Conservation (phyloP, 2,113 vertebrate genomes). For the Thomomys bottae region DNA sequence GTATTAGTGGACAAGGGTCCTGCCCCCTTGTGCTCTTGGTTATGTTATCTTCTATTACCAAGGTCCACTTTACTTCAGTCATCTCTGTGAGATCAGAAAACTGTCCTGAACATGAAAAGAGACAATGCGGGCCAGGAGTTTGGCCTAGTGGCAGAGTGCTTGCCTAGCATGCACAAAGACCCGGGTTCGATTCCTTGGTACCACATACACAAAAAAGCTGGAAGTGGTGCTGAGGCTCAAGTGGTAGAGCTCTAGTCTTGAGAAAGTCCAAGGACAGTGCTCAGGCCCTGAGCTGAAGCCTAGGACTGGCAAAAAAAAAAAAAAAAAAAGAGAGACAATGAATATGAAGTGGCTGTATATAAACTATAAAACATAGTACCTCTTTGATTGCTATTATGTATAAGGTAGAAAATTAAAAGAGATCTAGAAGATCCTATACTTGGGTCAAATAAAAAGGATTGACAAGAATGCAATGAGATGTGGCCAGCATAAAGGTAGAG, state of each 20-base stretch:
- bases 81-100: background rate
- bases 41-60: background rate
- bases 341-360: background rate
- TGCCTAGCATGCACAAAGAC: too few species aligned
- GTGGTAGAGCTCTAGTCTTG: too few species aligned
- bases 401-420: slow-evolving; percentile 33
- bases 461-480: background rate
- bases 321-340: background rate
- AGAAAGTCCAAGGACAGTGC: too few species aligned
- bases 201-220: too few species aligned
- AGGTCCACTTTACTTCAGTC: background rate
- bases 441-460: slow-evolving; percentile 16
- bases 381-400: background rate
- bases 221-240: too few species aligned
- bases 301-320: too few species aligned
- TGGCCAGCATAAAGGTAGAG: background rate
- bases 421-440: slow-evolving; percentile 18
- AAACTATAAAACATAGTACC: background rate
- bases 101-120: background rate
- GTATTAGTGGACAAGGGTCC: background rate
- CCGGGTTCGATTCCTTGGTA: too few species aligned
- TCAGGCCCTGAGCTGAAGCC: too few species aligned
- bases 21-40: background rate
- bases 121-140: too few species aligned
- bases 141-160: too few species aligned